Percentiles rank a stretch among this genome's conserved stretches.
These are phyloP conservation scores for Brachyptera putata DNA, from an alignment of 2,888 invertebrate species.

Conservation along the genomic window DNA sequence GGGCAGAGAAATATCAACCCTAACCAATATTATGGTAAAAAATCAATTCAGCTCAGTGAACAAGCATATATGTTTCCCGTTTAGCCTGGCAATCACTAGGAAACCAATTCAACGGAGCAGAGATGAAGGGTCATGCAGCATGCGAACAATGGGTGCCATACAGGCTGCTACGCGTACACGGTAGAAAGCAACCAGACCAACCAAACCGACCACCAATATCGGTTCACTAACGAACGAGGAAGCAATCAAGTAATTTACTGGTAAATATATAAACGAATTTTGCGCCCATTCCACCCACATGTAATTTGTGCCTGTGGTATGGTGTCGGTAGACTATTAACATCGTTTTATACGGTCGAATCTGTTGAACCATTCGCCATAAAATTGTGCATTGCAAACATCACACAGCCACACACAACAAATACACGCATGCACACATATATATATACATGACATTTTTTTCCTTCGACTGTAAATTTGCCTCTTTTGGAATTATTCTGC, in stretches of 20 bases:
- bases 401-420: too few species aligned
- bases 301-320: slow-evolving; percentile 23
- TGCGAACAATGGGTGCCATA: too few species aligned
- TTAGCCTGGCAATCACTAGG: slow-evolving; percentile 1
- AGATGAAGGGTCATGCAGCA: too few species aligned
- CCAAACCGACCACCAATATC: background rate
- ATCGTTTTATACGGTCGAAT: slow-evolving; percentile 18
- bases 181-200: too few species aligned
- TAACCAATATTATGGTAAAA: slow-evolving; percentile 11
- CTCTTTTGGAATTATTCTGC: too few species aligned
- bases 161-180: too few species aligned
- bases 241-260: slow-evolving; percentile 15
- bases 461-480: too few species aligned
- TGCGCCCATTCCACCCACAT: too few species aligned
- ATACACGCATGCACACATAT: too few species aligned
- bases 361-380: background rate
- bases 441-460: too few species aligned
- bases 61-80: background rate
- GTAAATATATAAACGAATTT: slow-evolving; percentile 22
- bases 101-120: slow-evolving; percentile 7
- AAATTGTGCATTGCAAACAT: background rate
- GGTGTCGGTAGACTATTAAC: slow-evolving; percentile 20
- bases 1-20: background rate
- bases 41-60: background rate
- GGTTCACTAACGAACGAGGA: background rate